Conservation (phyloP, 2,888 invertebrate genomes). For the Drosophila borborema region DNA sequence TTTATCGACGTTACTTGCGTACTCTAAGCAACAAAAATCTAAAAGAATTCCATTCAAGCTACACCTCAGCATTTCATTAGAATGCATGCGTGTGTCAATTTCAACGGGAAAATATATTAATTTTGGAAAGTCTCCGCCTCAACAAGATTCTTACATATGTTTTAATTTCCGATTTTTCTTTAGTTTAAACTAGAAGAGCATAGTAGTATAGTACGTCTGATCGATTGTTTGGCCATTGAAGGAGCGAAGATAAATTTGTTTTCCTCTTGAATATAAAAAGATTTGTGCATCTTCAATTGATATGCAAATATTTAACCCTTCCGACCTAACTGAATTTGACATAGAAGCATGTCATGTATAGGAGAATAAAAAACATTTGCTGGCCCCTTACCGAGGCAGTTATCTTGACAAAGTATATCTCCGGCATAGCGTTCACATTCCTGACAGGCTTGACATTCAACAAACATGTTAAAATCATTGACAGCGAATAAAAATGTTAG, state of each 20-base stretch:
- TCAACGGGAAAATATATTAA: not conserved
- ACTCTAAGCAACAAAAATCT: slow-evolving; percentile 29
- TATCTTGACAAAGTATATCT: slow-evolving; percentile 20
- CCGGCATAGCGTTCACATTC: slow-evolving; percentile 30
- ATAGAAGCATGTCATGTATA: slow-evolving; percentile 5
- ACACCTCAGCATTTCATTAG: slow-evolving; percentile 1
- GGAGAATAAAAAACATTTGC: slow-evolving; percentile 6
- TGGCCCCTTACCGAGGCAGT: slow-evolving; percentile 3
- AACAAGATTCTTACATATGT: not conserved
- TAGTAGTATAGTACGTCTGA: not conserved
- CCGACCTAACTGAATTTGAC: not conserved
- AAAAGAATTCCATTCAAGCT: slow-evolving; percentile 25
- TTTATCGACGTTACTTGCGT: slow-evolving; percentile 36
- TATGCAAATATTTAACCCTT: slow-evolving; percentile 35
- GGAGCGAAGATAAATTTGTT: not conserved
- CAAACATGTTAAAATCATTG: slow-evolving; percentile 80
- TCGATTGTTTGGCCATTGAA: not conserved
- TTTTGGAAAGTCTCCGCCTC: not conserved
- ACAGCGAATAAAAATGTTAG: slow-evolving; percentile 84
- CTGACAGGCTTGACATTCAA: slow-evolving; percentile 44
- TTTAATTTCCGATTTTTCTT: not conserved
- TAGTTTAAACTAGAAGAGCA: not conserved
- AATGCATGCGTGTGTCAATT: not conserved
- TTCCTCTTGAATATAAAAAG: not conserved
- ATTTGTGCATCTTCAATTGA: slow-evolving; percentile 29